A percentile compares a stretch with the other conserved stretches of the same genome.
Evolutionary conservation across 1,140 invertebrate species (phyloP).

Genomic region (Orius insidiosus): DNA sequence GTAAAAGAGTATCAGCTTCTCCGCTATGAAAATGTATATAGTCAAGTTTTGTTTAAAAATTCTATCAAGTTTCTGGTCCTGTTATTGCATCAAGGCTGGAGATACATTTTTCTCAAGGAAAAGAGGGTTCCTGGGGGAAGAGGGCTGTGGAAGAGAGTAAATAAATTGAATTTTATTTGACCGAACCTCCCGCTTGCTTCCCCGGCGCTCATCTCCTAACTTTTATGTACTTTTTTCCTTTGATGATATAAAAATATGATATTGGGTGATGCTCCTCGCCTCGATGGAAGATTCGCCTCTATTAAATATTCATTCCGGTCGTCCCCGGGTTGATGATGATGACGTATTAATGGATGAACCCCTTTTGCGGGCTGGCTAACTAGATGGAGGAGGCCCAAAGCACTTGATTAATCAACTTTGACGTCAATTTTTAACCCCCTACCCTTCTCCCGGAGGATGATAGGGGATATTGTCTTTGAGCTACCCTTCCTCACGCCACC

Average conservation of each 20-base stretch:
- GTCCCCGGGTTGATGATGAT: constrained; percentile 9
- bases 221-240: constrained; percentile 20
- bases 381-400: constrained; percentile 3
- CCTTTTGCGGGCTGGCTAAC: neutral
- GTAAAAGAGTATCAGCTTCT: constrained; percentile 16
- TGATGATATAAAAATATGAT: constrained; percentile 22
- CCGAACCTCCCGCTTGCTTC: constrained; percentile 3
- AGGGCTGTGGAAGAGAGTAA: constrained; percentile 6
- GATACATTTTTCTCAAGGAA: constrained; percentile 12
- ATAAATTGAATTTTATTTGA: constrained; percentile 21
- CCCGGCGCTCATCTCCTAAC: constrained; percentile 14
- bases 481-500: no score
- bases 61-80: constrained; percentile 19
- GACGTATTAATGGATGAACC: constrained; percentile 11
- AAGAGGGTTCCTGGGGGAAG: neutral
- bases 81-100: constrained; percentile 20
- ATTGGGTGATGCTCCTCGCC: constrained; percentile 14
- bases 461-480: no score
- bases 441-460: no score
- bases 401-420: constrained; percentile 11
- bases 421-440: constrained; percentile 5
- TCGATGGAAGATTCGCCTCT: constrained; percentile 1
- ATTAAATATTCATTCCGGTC: constrained; percentile 17
- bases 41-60: constrained; percentile 21
- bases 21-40: constrained; percentile 20